Conservation (phyloP, 2,888 invertebrate species). For the Gymnoscelis rufifasciata region DNA sequence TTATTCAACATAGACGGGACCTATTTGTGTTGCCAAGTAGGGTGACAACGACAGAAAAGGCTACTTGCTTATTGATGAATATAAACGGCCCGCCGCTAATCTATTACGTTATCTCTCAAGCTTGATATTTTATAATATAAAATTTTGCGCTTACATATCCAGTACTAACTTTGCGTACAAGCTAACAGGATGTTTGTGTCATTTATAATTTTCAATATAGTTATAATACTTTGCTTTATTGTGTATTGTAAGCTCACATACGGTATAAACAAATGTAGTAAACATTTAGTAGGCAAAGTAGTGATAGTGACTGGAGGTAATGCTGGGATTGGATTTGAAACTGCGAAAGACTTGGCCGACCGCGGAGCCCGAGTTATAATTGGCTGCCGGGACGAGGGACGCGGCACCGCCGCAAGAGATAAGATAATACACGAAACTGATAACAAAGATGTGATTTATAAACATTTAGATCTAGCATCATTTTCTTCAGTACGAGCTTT, state of each 20-base stretch:
- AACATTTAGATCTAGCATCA: constrained; percentile 71
- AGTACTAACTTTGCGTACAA: too few species aligned
- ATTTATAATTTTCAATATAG: too few species aligned
- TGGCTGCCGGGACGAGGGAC: constrained; percentile 86
- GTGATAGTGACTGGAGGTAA: constrained; percentile 91
- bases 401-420: constrained; percentile 77
- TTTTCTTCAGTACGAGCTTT: constrained; percentile 79
- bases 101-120: too few species aligned
- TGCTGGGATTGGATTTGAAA: constrained; percentile 88
- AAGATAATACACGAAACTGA: constrained; percentile 43
- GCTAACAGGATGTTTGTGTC: too few species aligned
- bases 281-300: constrained; percentile 86
- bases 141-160: too few species aligned
- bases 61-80: too few species aligned
- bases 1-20: too few species aligned
- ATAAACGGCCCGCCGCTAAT: too few species aligned
- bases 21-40: too few species aligned
- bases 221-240: constrained; percentile 19
- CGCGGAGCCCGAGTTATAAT: constrained; percentile 88
- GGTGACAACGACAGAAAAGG: too few species aligned
- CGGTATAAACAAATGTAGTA: constrained; percentile 49
- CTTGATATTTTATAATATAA: too few species aligned
- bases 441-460: constrained; percentile 54
- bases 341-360: constrained; percentile 83
- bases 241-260: constrained; percentile 42